Conservation (phyloP, 1,140 invertebrate genomes). For the Pomacea maculata region DNA sequence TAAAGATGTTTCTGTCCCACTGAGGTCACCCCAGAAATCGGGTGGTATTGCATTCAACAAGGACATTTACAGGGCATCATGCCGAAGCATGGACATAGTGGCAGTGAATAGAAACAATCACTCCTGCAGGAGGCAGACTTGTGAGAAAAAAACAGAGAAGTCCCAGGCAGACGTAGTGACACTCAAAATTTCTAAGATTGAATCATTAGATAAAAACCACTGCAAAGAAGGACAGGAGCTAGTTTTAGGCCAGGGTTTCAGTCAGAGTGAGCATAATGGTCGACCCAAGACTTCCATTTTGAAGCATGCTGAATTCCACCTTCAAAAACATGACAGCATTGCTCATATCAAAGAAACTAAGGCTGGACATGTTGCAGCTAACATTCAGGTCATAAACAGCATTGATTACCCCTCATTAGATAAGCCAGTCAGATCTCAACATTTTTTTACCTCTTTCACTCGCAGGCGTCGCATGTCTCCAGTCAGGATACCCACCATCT, state of each 20-base stretch:
- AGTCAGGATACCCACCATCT: constrained; percentile 54
- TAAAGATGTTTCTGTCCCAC: constrained; percentile 27
- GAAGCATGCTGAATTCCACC: constrained; percentile 43
- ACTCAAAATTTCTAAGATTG: background rate
- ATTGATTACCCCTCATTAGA: constrained; percentile 27
- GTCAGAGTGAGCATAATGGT: background rate
- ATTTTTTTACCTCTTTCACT: constrained; percentile 45
- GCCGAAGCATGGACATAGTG: constrained; percentile 20
- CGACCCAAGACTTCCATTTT: constrained; percentile 19
- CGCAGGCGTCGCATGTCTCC: constrained; percentile 46
- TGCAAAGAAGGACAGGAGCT: background rate
- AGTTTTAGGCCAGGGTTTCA: background rate
- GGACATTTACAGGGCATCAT: constrained; percentile 5
- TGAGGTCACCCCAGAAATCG: constrained; percentile 28
- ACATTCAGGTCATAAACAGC: constrained; percentile 43
- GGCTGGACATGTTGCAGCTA: constrained; percentile 45
- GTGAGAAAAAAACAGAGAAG: background rate
- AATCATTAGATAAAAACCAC: no score
- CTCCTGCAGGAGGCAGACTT: constrained; percentile 3
- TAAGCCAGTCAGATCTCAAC: constrained; percentile 39
- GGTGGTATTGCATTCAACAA: background rate
- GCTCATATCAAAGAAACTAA: constrained; percentile 45
- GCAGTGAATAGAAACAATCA: background rate
- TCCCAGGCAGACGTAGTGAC: background rate
- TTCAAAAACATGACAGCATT: constrained; percentile 54